These are phyloP conservation scores for Pelochelys cantorii DNA, from an alignment of 2,797 vertebrate genomes.

Conservation along the genomic window DNA sequence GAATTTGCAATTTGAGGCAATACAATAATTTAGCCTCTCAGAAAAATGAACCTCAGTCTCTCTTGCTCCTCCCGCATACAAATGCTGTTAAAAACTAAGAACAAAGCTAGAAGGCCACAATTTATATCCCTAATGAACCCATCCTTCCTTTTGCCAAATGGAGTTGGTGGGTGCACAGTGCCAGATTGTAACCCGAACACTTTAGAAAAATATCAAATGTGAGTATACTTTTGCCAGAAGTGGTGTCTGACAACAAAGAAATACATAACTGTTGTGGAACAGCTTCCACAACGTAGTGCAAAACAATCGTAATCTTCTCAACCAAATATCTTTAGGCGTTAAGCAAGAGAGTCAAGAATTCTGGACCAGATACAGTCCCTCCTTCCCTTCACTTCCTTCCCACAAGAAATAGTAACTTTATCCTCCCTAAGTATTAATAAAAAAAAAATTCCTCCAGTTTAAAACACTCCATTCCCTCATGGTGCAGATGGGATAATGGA, in stretches of 20 bases:
- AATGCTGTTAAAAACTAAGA: background rate
- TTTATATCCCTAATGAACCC: background rate
- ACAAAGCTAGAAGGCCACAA: background rate
- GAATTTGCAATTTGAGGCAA: constrained; percentile 72
- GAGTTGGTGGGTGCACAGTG: background rate
- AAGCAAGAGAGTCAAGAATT: background rate
- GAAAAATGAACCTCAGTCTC: constrained; percentile 43
- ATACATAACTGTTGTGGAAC: background rate
- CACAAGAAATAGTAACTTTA: constrained; percentile 16
- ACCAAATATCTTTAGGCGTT: background rate
- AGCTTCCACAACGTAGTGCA: background rate
- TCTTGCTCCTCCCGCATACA: background rate
- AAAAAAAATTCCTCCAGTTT: constrained; percentile 34
- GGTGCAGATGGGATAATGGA: constrained; percentile 32
- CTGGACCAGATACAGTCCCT: background rate
- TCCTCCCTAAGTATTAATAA: constrained; percentile 5
- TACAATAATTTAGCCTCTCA: constrained; percentile 71
- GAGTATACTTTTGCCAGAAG: background rate
- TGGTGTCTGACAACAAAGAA: background rate
- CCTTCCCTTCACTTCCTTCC: background rate
- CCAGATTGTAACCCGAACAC: background rate
- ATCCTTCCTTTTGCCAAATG: background rate
- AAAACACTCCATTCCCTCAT: background rate
- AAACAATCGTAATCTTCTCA: background rate
- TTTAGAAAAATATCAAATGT: background rate